Conservation (phyloP, 2,888 invertebrate genomes). For the Aspidiotus rigidus region DNA sequence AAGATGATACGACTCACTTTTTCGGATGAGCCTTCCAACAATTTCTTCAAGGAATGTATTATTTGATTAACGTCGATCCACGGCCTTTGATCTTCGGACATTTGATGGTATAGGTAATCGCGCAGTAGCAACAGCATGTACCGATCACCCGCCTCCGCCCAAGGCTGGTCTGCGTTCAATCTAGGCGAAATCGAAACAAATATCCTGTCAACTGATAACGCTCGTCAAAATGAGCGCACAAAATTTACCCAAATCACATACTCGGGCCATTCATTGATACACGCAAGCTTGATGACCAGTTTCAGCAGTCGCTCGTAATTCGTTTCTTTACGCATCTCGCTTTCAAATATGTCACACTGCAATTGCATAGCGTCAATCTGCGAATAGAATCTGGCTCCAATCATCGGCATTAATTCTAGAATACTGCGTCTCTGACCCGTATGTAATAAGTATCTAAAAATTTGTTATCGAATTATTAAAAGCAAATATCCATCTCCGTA, state of each 20-base stretch:
- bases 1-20: conserved; percentile 53
- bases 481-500: background rate
- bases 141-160: conserved; percentile 97
- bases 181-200: conserved; percentile 45
- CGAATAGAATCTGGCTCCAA: conserved; percentile 91
- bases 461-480: background rate
- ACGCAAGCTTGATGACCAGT: conserved; percentile 79
- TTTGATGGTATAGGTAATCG: conserved; percentile 95
- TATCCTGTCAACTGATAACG: background rate
- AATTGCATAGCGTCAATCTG: conserved; percentile 85
- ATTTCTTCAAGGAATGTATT: conserved; percentile 83
- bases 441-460: conserved; percentile 61
- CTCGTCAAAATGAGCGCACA: conserved; percentile 12
- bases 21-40: conserved; percentile 70
- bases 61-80: conserved; percentile 96
- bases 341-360: conserved; percentile 79
- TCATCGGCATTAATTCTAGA: conserved; percentile 98
- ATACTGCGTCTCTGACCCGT: conserved; percentile 63
- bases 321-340: conserved; percentile 82
- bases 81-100: conserved; percentile 81
- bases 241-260: conserved; percentile 46
- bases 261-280: conserved; percentile 94
- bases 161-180: conserved; percentile 81
- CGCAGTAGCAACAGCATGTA: conserved; percentile 97
- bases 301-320: conserved; percentile 91